Conservation (phyloP, 2,113 vertebrate species). For the Xiphophorus maculatus region DNA sequence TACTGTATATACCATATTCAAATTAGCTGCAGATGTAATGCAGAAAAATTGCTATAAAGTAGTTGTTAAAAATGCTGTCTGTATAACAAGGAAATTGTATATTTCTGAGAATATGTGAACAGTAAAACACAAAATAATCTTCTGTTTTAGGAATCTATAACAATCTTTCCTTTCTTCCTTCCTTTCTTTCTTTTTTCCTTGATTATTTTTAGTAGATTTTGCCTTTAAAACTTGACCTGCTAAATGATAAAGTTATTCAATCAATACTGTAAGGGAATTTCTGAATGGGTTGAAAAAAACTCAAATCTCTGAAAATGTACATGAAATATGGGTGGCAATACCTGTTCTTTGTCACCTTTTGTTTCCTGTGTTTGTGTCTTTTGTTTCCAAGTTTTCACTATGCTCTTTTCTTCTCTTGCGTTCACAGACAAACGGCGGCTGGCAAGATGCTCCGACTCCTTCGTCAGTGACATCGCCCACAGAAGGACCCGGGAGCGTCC, state of each 20-base stretch:
- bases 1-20: neutral
- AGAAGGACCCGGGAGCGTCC: conserved; percentile 99
- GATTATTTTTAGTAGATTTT: neutral
- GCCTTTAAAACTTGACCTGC: too few relatives aligned
- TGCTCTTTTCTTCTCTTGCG: conserved; percentile 21
- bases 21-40: neutral
- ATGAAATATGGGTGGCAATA: too few relatives aligned
- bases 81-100: neutral
- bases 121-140: neutral
- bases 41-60: neutral
- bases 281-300: too few relatives aligned
- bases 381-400: neutral
- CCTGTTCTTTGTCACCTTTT: neutral
- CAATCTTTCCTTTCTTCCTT: neutral
- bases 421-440: conserved; percentile 95
- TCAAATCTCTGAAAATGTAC: too few relatives aligned
- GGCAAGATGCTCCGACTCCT: conserved; percentile 98
- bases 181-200: neutral
- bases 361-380: neutral
- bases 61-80: neutral
- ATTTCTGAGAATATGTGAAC: neutral
- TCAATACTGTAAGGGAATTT: too few relatives aligned
- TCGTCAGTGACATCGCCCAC: conserved; percentile 99
- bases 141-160: neutral
- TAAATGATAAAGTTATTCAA: too few relatives aligned